A percentile compares a stretch with the other conserved stretches of the same genome.
Evolutionary conservation across 2,797 vertebrate species (phyloP).

Genomic region (Phoebastria nigripes): DNA sequence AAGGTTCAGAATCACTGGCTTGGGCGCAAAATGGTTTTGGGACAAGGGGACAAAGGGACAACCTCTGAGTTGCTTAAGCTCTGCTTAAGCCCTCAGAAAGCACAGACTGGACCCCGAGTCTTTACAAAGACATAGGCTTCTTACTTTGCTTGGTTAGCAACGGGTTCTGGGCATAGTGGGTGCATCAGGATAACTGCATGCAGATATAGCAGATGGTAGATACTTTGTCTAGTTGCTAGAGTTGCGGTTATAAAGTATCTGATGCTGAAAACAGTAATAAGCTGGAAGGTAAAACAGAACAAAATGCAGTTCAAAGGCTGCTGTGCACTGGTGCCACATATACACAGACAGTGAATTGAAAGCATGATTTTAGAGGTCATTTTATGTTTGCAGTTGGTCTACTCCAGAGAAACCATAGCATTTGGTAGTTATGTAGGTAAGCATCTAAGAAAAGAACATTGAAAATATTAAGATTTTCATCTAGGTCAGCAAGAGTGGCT

Average conservation of each 20-base stretch:
- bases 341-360: background rate
- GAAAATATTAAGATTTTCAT: constrained; percentile 1
- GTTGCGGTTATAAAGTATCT: background rate
- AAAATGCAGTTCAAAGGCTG: background rate
- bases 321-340: background rate
- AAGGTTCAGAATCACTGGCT: background rate
- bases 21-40: background rate
- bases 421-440: background rate
- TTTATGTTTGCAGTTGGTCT: background rate
- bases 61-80: background rate
- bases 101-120: background rate
- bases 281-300: background rate
- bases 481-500: background rate
- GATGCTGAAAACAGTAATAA: background rate
- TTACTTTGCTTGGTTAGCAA: background rate
- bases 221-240: background rate
- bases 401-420: background rate
- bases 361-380: background rate
- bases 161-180: background rate
- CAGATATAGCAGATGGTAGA: background rate
- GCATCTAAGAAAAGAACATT: background rate
- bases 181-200: background rate
- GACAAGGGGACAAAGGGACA: background rate
- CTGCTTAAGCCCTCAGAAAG: background rate
- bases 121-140: background rate